A percentile compares a stretch with the other conserved stretches of the same genome.
These are phyloP conservation scores for Metaphire vulgaris DNA, from an alignment of 1,140 invertebrate genomes.

Conservation along the genomic window DNA sequence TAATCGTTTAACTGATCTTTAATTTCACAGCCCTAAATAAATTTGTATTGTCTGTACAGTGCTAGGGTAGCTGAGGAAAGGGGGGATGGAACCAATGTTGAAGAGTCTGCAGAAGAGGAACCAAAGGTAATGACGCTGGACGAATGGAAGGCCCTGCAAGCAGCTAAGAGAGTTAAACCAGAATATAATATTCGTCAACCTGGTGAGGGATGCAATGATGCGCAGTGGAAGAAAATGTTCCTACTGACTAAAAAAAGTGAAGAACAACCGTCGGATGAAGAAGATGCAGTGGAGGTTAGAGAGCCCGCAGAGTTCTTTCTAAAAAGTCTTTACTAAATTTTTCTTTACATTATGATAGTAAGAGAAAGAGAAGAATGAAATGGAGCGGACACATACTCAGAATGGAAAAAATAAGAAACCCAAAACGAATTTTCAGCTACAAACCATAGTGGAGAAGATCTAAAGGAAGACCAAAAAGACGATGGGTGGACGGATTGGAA, in stretches of 20 bases:
- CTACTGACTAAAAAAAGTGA: conserved; percentile 37
- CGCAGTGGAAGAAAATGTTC: conserved; percentile 39
- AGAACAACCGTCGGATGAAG: conserved; percentile 29
- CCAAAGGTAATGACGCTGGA: conserved; percentile 45
- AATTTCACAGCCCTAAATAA: too few species aligned
- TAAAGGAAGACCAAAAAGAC: too few species aligned
- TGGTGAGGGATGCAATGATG: conserved; percentile 36
- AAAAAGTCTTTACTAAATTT: too few species aligned
- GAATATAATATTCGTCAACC: conserved; percentile 43
- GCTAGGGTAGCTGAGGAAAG: neutral
- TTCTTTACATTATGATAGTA: too few species aligned
- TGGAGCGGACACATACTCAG: too few species aligned
- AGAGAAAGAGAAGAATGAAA: too few species aligned
- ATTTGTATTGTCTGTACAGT: neutral
- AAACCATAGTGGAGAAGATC: too few species aligned
- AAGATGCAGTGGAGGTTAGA: conserved; percentile 28
- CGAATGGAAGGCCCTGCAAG: conserved; percentile 43
- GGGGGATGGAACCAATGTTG: conserved; percentile 24
- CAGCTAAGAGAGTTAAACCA: conserved; percentile 35
- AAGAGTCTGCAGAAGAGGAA: conserved; percentile 33
- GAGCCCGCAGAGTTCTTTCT: too few species aligned
- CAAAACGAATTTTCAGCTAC: too few species aligned
- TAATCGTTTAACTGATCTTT: too few species aligned
- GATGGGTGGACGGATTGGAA: too few species aligned
- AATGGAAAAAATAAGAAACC: too few species aligned